Conservation (phyloP, 2,113 vertebrate species). For the Scopus umbretta region DNA sequence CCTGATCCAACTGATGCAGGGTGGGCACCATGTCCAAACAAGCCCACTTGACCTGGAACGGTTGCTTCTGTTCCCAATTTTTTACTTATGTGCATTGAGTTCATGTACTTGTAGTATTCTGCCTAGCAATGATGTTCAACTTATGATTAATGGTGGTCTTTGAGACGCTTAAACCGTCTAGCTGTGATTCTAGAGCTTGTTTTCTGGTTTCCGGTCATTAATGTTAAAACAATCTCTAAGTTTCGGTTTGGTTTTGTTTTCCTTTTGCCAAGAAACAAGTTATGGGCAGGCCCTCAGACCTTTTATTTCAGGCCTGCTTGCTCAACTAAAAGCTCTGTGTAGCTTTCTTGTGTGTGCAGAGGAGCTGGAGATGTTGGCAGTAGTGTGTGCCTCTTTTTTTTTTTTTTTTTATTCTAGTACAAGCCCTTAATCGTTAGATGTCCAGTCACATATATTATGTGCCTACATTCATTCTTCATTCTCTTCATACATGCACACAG, state of each 20-base stretch:
- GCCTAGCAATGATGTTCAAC: not conserved
- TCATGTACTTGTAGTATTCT: not conserved
- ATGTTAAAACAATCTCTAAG: not conserved
- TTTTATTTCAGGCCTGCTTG: not conserved
- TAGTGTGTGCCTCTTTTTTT: not conserved
- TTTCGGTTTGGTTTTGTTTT: not conserved
- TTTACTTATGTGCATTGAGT: not conserved
- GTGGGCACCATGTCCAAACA: not conserved
- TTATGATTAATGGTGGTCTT: not conserved
- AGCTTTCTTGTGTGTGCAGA: not conserved
- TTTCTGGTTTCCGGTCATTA: not conserved
- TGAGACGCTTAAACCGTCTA: not conserved
- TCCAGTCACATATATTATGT: not conserved
- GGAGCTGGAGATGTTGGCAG: not conserved
- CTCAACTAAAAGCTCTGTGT: not conserved
- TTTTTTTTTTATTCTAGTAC: not conserved
- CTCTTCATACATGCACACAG: not conserved
- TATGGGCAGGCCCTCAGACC: not conserved
- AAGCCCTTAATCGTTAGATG: not conserved
- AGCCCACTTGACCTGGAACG: not conserved
- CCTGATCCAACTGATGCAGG: not conserved
- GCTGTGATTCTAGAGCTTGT: not conserved
- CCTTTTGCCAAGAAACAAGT: not conserved
- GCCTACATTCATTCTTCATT: not conserved
- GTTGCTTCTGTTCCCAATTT: not conserved